Evolutionary conservation across 2,888 invertebrate species (phyloP), one percentile per base, ranked within the genome.

Genomic region (Microdon myrmicae): DNA sequence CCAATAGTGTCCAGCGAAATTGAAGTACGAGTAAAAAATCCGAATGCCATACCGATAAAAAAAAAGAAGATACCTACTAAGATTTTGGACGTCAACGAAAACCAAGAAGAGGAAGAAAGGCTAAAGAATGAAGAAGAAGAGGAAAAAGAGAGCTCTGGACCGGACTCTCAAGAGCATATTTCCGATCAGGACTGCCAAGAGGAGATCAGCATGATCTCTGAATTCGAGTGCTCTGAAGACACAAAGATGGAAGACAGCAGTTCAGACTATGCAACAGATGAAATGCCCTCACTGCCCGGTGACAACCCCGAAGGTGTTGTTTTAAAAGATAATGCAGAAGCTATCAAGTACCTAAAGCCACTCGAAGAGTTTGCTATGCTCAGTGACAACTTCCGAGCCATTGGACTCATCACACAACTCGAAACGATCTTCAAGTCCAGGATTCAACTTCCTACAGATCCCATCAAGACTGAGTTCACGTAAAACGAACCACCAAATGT

Each of bases 371-470:
- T 78, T 26, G 77, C 75, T 0, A 69, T 78, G 61, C 53, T 77
- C 12, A 73, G 74, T 44, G 77, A 77, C 34, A 77, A 78, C 47
- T 77, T 76, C 68, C 75, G 79, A 9, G 78, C 74, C 28, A 78
- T 78, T 29, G 79, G 77, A 2, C 67, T 78, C 20, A 71, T 78
- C 20, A 71, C 74, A 4, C 79, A 78, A 45, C 67, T 78, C 22
- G 78, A 78, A 38, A 70, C 73, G 35, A 71, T 77, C 22, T 76
- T 78, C 10, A 73, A 74, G 2, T 8, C 51, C 3, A 64, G 47
- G 14, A 37, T 47, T 2, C 45, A 47, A 5, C 17, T 37, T 8
- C n/a, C 51, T 14, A 31, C 5, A 6, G 53, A 43, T 4, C 10
- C n/a, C 10, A 10, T 19, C 14, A 12, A 20, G 3, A 7, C 7